phyloP scores from a whole-genome alignment of 2,113 vertebrate genomes.

The Phyllopteryx taeniolatus region DNA sequence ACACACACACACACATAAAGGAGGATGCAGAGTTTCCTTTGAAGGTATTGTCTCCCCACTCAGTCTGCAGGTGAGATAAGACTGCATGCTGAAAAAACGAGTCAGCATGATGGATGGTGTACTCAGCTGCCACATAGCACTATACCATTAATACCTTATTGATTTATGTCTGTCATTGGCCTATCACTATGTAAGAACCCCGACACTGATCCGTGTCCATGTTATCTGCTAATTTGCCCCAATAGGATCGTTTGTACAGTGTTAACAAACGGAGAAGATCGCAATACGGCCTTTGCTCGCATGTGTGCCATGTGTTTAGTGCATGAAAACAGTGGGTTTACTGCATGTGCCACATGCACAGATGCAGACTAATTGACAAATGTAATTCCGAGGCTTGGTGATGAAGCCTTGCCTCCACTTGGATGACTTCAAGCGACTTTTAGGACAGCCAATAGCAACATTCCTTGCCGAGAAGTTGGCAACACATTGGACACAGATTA shows the following conservation, averaged over 20 bases:
- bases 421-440: neutral
- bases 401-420: neutral
- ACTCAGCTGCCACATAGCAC: constrained; percentile 38
- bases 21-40: constrained; percentile 24
- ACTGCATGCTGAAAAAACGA: constrained; percentile 33
- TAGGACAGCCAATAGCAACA: neutral
- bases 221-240: constrained; percentile 39
- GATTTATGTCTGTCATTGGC: constrained; percentile 56
- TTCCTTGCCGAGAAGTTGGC: neutral
- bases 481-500: neutral
- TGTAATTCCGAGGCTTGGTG: neutral
- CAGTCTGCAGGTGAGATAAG: constrained; percentile 47
- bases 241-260: neutral
- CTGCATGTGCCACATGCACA: too few relatives aligned
- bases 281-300: too few relatives aligned
- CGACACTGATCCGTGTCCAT: constrained; percentile 2
- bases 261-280: constrained; percentile 21
- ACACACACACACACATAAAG: neutral
- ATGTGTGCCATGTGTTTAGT: neutral
- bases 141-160: constrained; percentile 57
- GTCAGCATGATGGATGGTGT: constrained; percentile 60
- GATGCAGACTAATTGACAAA: neutral
- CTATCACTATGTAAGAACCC: constrained; percentile 26
- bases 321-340: too few relatives aligned
- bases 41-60: constrained; percentile 38